Evolutionary conservation across 1,140 invertebrate genomes (phyloP).

Genomic region (Platyura marginata): DNA sequence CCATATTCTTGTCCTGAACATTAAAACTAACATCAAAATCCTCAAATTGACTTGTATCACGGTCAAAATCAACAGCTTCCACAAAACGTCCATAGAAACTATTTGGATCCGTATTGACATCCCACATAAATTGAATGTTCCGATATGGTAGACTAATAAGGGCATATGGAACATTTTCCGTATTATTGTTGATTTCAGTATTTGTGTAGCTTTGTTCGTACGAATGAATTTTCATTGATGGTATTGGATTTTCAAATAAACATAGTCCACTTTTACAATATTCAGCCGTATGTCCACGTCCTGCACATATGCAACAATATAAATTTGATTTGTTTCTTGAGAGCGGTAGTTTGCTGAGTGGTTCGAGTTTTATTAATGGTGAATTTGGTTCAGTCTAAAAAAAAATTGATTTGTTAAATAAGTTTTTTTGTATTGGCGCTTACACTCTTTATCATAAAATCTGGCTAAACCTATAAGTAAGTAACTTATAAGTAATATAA

Average conservation of each 20-base stretch:
- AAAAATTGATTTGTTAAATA: no score
- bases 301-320: conserved; percentile 41
- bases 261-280: conserved; percentile 21
- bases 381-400: no score
- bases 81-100: not conserved
- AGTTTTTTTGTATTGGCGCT: no score
- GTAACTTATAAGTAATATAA: no score
- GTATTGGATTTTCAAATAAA: conserved; percentile 10
- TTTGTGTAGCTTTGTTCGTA: conserved; percentile 17
- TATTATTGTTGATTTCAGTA: not conserved
- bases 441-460: no score
- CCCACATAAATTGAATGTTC: not conserved
- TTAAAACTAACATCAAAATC: not conserved
- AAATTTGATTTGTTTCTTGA: no score
- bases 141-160: not conserved
- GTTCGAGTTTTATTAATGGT: no score
- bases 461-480: no score
- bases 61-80: not conserved
- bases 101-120: not conserved
- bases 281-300: conserved; percentile 37
- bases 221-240: conserved; percentile 10
- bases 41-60: not conserved
- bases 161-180: not conserved
- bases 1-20: not conserved
- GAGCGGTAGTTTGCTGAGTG: no score